Evolutionary conservation across 2,113 vertebrate genomes (phyloP).

Genomic region (Pipa parva): DNA sequence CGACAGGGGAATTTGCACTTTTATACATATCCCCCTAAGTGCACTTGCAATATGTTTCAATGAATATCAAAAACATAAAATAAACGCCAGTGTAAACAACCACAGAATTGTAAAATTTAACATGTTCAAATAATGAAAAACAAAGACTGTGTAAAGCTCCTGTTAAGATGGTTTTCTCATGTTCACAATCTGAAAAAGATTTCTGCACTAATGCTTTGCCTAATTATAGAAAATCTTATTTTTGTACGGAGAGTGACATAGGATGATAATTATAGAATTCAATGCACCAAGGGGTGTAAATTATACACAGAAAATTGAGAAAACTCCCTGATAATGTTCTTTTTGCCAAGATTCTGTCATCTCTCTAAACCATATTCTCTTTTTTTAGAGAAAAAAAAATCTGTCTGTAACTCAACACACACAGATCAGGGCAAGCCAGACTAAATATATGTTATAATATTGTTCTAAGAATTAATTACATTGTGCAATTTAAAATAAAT

Average conservation of each 20-base stretch:
- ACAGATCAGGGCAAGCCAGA: slow-evolving; percentile 33
- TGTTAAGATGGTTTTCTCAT: too few relatives aligned
- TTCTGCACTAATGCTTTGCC: neutral
- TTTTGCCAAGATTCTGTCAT: slow-evolving; percentile 39
- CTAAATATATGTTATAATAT: slow-evolving; percentile 32
- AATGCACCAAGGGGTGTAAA: slow-evolving; percentile 20
- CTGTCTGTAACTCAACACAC: neutral
- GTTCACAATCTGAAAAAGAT: too few relatives aligned
- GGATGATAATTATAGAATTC: slow-evolving; percentile 38
- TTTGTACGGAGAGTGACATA: slow-evolving; percentile 3
- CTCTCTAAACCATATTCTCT: slow-evolving; percentile 1
- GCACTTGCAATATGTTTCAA: too few relatives aligned
- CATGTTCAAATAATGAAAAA: too few relatives aligned
- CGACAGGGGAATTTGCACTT: too few relatives aligned
- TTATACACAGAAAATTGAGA: slow-evolving; percentile 12
- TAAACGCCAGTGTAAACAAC: too few relatives aligned
- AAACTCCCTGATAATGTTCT: slow-evolving; percentile 25
- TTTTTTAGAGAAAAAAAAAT: slow-evolving; percentile 12
- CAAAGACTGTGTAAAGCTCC: too few relatives aligned
- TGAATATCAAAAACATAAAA: too few relatives aligned
- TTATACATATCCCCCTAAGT: too few relatives aligned
- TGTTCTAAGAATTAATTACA: slow-evolving; percentile 34
- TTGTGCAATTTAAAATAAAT: slow-evolving; percentile 32
- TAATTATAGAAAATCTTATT: slow-evolving; percentile 23
- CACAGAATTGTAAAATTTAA: too few relatives aligned